Evolutionary conservation across 2,113 vertebrate species (phyloP).

Genomic region (Cochlearius cochlearius): DNA sequence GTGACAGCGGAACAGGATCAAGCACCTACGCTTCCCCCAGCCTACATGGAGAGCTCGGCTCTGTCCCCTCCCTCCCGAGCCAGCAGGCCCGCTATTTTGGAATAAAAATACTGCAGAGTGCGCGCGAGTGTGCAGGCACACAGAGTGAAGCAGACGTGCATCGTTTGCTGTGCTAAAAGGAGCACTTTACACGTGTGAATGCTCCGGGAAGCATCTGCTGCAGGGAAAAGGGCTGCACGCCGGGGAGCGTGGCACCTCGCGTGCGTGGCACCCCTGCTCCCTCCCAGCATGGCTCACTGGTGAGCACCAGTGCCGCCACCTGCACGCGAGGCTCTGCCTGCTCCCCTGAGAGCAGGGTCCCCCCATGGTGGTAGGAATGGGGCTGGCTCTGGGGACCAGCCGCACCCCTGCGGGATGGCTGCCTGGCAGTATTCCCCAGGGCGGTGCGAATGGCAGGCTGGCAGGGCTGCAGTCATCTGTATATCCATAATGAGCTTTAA

Average conservation of each 20-base stretch:
- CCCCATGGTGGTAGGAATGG: background rate
- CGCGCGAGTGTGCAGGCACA: background rate
- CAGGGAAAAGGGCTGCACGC: background rate
- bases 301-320: background rate
- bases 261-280: too few relatives aligned
- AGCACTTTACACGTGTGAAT: accelerated
- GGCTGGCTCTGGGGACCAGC: background rate
- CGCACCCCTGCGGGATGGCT: background rate
- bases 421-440: accelerated
- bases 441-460: accelerated
- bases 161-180: background rate
- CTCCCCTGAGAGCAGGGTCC: background rate
- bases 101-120: background rate
- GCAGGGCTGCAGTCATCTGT: background rate
- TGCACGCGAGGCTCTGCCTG: background rate
- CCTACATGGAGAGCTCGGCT: background rate
- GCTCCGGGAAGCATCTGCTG: accelerated
- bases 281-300: background rate
- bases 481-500: background rate
- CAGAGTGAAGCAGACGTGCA: background rate
- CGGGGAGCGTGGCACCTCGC: background rate
- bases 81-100: accelerated
- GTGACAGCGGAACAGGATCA: background rate
- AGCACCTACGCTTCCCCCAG: background rate
- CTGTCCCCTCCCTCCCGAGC: background rate